These are phyloP conservation scores for Encarsia formosa DNA, from an alignment of 2,888 invertebrate genomes.

Conservation along the genomic window DNA sequence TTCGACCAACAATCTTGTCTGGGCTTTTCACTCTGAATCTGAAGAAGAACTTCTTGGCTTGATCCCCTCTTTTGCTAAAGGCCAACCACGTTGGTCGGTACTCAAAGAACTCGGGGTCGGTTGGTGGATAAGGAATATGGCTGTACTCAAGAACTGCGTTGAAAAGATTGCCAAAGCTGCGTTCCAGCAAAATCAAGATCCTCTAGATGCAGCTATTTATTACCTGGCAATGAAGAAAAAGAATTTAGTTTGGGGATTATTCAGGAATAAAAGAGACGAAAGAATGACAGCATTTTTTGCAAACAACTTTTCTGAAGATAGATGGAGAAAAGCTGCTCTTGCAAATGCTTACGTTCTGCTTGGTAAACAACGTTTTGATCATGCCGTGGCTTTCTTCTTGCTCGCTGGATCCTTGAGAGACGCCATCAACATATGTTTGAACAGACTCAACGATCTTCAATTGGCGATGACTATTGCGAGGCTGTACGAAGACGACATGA, in stretches of 20 bases:
- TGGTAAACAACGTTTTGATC: slow-evolving; percentile 93
- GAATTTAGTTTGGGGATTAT: slow-evolving; percentile 92
- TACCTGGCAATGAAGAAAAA: slow-evolving; percentile 99
- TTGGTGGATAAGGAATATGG: slow-evolving; percentile 92
- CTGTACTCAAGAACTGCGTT: slow-evolving; percentile 75
- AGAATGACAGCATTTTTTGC: slow-evolving; percentile 94
- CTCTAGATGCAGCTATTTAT: slow-evolving; percentile 94
- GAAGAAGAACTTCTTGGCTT: slow-evolving; percentile 90
- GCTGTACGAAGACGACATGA: slow-evolving; percentile 78
- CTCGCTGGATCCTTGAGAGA: slow-evolving; percentile 91
- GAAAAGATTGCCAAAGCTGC: slow-evolving; percentile 93
- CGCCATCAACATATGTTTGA: slow-evolving; percentile 88
- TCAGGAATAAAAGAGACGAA: slow-evolving; percentile 79
- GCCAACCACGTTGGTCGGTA: slow-evolving; percentile 83
- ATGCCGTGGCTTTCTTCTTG: slow-evolving; percentile 97
- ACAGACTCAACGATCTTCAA: slow-evolving; percentile 92
- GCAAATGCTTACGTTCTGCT: slow-evolving; percentile 97
- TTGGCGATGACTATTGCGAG: slow-evolving; percentile 91
- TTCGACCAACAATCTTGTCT: slow-evolving; percentile 87
- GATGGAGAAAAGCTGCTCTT: slow-evolving; percentile 95
- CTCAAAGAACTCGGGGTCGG: slow-evolving; percentile 88
- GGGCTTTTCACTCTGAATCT: slow-evolving; percentile 99
- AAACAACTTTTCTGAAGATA: slow-evolving; percentile 87
- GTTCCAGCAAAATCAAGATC: slow-evolving; percentile 88
- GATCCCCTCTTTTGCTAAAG: slow-evolving; percentile 83